A percentile compares a stretch with the other conserved stretches of the same genome.
phyloP scores from a whole-genome alignment of 2,888 invertebrate genomes.

The Autographa pulchrina region DNA sequence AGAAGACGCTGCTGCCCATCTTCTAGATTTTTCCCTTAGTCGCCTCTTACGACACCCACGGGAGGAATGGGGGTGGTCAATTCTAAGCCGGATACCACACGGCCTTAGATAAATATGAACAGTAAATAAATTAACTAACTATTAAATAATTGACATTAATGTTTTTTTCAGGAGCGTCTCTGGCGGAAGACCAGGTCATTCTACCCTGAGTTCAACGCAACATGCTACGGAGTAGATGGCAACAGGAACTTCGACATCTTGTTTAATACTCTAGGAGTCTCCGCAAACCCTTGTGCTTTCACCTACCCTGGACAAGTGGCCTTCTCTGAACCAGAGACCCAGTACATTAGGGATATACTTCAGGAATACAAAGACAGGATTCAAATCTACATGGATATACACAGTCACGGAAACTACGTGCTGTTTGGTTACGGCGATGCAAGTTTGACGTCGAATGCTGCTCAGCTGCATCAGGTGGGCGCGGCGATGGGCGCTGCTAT shows the following conservation, averaged over 20 bases:
- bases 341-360: constrained; percentile 88
- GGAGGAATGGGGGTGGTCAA: too few relatives aligned
- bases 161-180: constrained; percentile 81
- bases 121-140: not conserved
- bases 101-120: not conserved
- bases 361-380: constrained; percentile 79
- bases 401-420: constrained; percentile 91
- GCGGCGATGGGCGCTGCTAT: constrained; percentile 73
- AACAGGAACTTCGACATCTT: constrained; percentile 92
- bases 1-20: too few relatives aligned
- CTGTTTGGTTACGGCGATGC: constrained; percentile 65
- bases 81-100: too few relatives aligned
- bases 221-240: constrained; percentile 91
- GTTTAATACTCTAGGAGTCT: constrained; percentile 89
- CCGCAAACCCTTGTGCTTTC: constrained; percentile 86
- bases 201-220: constrained; percentile 60
- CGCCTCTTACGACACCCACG: too few relatives aligned
- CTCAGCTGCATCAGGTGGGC: constrained; percentile 67
- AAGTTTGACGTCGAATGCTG: constrained; percentile 80
- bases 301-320: constrained; percentile 89
- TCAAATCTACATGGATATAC: constrained; percentile 91
- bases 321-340: constrained; percentile 91
- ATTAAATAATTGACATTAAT: not conserved
- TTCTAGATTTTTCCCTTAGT: too few relatives aligned
- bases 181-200: constrained; percentile 91